A percentile compares a stretch with the other conserved stretches of the same genome.
Conservation (phyloP, 2,797 vertebrate species). For the Oophaga sylvatica region DNA sequence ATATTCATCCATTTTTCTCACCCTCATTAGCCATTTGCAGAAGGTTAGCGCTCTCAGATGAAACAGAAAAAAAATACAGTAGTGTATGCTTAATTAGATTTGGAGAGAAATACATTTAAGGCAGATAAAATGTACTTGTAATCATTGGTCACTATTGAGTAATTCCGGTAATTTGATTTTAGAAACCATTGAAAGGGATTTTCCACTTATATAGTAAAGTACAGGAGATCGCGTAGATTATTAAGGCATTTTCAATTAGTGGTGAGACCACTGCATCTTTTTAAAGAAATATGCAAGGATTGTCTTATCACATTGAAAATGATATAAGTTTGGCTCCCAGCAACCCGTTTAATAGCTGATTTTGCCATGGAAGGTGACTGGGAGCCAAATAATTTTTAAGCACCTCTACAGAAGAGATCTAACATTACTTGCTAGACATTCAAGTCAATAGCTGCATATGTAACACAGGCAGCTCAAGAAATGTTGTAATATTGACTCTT, state of each 20-base stretch:
- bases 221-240: background rate
- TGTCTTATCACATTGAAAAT: background rate
- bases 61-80: slow-evolving; percentile 15
- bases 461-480: background rate
- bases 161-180: background rate
- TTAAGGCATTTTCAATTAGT: background rate
- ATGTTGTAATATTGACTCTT: background rate
- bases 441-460: background rate
- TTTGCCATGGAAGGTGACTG: background rate
- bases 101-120: background rate
- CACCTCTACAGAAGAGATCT: background rate
- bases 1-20: slow-evolving; percentile 54
- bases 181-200: background rate
- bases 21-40: slow-evolving; percentile 49
- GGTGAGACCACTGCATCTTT: background rate
- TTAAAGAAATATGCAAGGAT: no score
- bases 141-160: background rate
- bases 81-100: slow-evolving; percentile 1
- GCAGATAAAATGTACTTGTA: background rate
- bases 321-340: background rate
- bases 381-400: background rate
- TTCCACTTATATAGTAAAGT: background rate
- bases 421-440: background rate
- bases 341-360: background rate
- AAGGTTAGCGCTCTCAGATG: slow-evolving; percentile 12